Evolutionary conservation across 2,113 vertebrate species (phyloP).

Genomic region (Pterocles gutturalis): DNA sequence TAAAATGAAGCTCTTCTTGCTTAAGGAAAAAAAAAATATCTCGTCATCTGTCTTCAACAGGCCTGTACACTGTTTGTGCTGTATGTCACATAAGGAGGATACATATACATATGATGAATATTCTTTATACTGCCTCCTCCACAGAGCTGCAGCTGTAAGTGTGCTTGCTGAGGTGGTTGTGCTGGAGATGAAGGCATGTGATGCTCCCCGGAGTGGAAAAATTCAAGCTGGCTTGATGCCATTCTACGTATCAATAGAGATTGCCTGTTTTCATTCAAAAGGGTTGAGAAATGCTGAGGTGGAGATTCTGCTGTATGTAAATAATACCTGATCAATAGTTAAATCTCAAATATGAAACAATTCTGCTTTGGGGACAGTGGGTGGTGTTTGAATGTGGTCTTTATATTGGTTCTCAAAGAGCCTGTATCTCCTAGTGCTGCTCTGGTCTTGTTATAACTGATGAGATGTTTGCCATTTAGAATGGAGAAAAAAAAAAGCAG

Average conservation of each 20-base stretch:
- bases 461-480: not conserved
- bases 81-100: not conserved
- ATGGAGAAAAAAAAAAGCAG: not conserved
- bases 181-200: not conserved
- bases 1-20: not conserved
- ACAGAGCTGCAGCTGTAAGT: not conserved
- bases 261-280: not conserved
- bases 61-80: not conserved
- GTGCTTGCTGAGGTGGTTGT: fast-evolving
- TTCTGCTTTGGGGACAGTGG: not conserved
- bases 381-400: not conserved
- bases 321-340: not conserved
- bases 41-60: not conserved
- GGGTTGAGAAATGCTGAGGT: not conserved
- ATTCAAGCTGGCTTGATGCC: not conserved
- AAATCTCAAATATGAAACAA: not conserved
- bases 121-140: not conserved
- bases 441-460: not conserved
- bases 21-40: not conserved
- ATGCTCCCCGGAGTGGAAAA: not conserved
- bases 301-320: not conserved
- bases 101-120: not conserved
- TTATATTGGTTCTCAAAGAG: not conserved
- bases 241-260: not conserved
- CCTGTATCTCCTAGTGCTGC: not conserved